Base-by-base conservation (phyloP, 2,113 vertebrate genomes). In the Lophius piscatorius region DNA sequence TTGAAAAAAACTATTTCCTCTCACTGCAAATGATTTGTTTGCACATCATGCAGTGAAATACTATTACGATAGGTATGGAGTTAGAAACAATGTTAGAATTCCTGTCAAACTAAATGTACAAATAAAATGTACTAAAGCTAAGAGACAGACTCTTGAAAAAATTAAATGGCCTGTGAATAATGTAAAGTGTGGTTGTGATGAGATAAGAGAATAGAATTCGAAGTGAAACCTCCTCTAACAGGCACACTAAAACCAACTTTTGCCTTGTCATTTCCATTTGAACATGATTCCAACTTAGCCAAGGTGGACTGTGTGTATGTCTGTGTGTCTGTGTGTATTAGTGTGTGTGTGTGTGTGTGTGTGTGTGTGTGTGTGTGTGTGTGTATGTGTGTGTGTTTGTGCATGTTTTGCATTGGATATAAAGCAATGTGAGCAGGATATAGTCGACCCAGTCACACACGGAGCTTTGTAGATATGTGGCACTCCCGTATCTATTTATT, bases 401-500 rank as follows among this genome's bases (percentile, higher is more conserved):
- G n/a, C 1, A 21, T 56, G 51, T 39, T 76, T 46, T 72, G 34
- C 9, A 1, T 9, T 35, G 50, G 48, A 47, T 36, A 49, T 29
- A 38, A 36, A 68, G 65, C 59, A 50, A 70, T 47, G 58, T 14
- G 1, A 74, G 59, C 24, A 52, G 64, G 62, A 71, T 81, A 80
- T 69, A 81, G 76, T 75, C 54, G 46, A 66, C 49, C 45, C 51
- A 69, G 63, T 74, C 74, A 40, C 71, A 72, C 41, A 49, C 44
- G 70, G 63, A 57, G 78, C 77, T 82, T 79, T 86, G 76, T 59
- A 85, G 78, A 83, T 78, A 78, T 67, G 77, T 77, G 79, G 61
- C 75, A 56, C 54, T 58, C 62, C 77, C 73, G 68, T 88, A 90
- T 91, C 87, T 76, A 73, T 83, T 77, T 86, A 86, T 86, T 86